A percentile compares a stretch with the other conserved stretches of the same genome.
These are phyloP conservation scores for Brachionus asplanchnoidis DNA, from an alignment of 1,140 invertebrate species.

Conservation along the genomic window DNA sequence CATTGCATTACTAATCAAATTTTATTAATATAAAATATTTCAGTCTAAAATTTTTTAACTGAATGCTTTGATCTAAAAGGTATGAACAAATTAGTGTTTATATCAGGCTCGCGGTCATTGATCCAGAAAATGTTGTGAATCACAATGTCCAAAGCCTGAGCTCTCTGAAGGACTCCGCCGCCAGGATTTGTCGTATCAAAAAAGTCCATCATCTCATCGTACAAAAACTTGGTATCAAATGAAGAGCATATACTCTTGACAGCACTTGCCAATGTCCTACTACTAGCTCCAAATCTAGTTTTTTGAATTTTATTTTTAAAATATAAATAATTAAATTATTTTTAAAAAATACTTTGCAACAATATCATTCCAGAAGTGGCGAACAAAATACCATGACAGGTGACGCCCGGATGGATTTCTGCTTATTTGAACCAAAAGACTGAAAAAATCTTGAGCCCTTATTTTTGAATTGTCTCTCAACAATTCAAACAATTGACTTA, in stretches of 20 bases:
- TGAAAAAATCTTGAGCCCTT: slow-evolving; percentile 38
- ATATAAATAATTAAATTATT: not conserved
- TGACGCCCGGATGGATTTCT: slow-evolving; percentile 24
- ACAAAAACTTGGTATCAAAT: slow-evolving; percentile 8
- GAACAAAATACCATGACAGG: slow-evolving; percentile 10
- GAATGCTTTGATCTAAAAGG: not conserved
- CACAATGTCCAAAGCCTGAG: slow-evolving; percentile 17
- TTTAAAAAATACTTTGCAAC: not conserved
- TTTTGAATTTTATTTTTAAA: not conserved
- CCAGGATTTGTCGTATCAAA: slow-evolving; percentile 17
- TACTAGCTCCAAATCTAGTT: slow-evolving; percentile 15
- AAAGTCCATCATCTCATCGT: not conserved
- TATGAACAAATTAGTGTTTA: not conserved
- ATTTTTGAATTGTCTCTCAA: not conserved
- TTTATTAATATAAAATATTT: not conserved
- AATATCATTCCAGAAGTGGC: slow-evolving; percentile 5
- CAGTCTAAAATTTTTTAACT: not conserved
- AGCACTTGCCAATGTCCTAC: slow-evolving; percentile 19
- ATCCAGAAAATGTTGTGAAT: slow-evolving; percentile 33
- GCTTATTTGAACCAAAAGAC: not conserved
- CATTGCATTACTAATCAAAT: not conserved
- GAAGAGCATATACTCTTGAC: slow-evolving; percentile 25
- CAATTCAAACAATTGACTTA: slow-evolving; percentile 5
- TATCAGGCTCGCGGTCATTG: slow-evolving; percentile 11
- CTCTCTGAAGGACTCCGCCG: not conserved